Base-by-base conservation (phyloP, 2,797 vertebrate species). In the Pipistrellus pipistrellus region DNA sequence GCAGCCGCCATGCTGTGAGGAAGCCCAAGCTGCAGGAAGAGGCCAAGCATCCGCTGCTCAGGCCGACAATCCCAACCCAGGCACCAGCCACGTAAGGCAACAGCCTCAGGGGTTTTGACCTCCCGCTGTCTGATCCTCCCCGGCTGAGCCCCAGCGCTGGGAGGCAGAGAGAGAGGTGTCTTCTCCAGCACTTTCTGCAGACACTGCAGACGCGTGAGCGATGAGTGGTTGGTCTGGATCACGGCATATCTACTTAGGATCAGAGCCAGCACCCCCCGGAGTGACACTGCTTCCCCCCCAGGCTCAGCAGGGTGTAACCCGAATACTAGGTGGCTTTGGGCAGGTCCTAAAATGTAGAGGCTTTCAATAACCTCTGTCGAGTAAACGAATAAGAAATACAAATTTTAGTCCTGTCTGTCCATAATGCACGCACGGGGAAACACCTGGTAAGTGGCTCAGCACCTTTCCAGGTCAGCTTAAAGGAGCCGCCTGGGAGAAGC, bases 391-490 rank as follows among this genome's bases (percentile, higher is more conserved):
- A 48, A 17, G 25, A 69, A 1, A 11, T 11, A 8, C 7, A 25
- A 3, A 41, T 53, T 27, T 66, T 4, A 25, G 57, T 32, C 41
- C 59, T 35, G 21, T 30, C 71, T 53, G 4, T 21, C 69, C 75
- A 0, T 15, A 12, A 46, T 0, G 17, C 1, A 0, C 2, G 0
- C 7, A 11, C 38, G 17, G 20, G 20, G 30, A 66, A 72, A 81
- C 59, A 55, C 38, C 35, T 51, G 51, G 44, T 2, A 27, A 21
- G 48, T 2, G n/a, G 81, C 32, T 0, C 6, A 0, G 9, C 6
- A 4, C 57, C 48, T 8, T 46, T 38, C 13, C 23, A 91, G n/a
- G 17, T 41, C 51, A 27, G 90, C 90, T 75, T 73, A 59, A 51
- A 89, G 44, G 32, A 78, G 6, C 12, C 13, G 38, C 57, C 73